phyloP scores from a whole-genome alignment of 2,797 vertebrate species.

The Thamnophis elegans region DNA sequence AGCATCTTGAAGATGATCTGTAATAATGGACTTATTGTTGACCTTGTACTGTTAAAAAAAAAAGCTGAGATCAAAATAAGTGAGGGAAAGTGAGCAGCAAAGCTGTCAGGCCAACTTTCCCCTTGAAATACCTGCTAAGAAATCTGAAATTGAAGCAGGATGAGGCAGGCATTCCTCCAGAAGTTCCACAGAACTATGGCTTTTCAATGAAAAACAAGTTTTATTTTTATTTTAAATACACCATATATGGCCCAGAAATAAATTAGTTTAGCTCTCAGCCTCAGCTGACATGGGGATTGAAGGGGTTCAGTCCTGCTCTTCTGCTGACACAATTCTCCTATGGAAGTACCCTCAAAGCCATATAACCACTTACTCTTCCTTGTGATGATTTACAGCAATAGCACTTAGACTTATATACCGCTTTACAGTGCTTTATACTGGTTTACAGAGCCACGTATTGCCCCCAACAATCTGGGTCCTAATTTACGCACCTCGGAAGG shows the following conservation, averaged over 20 bases:
- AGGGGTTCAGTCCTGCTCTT: background rate
- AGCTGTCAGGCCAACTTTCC: background rate
- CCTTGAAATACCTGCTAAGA: background rate
- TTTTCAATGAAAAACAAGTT: background rate
- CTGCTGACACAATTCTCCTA: background rate
- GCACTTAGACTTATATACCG: no score
- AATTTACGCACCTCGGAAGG: no score
- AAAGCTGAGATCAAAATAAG: background rate
- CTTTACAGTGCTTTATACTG: no score
- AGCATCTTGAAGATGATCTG: background rate
- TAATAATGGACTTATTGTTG: background rate
- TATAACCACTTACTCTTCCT: background rate
- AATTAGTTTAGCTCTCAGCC: background rate
- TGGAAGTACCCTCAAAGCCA: constrained; percentile 16
- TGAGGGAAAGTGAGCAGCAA: background rate
- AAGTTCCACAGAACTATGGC: background rate
- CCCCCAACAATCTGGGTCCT: no score
- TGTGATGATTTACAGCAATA: background rate
- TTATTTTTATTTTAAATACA: background rate
- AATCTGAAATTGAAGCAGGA: background rate
- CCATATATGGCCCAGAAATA: background rate
- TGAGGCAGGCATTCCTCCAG: background rate
- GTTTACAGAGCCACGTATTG: no score
- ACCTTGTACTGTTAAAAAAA: background rate
- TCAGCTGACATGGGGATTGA: background rate